Evolutionary conservation across 1,140 invertebrate species (phyloP).

Genomic region (Anoplolepis gracilipes): DNA sequence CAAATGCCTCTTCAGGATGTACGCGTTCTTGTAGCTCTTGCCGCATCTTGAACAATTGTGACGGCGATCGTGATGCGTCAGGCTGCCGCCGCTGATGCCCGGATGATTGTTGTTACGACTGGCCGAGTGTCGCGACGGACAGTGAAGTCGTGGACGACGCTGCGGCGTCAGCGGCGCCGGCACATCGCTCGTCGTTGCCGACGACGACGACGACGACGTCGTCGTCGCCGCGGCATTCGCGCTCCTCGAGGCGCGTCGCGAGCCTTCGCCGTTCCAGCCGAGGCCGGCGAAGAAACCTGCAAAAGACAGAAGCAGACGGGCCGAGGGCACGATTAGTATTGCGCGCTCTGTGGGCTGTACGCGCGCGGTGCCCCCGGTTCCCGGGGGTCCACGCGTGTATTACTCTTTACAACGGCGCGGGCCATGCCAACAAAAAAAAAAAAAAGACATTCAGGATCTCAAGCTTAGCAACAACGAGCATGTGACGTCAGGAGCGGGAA

Average conservation of each 20-base stretch:
- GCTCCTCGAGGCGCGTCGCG: slow-evolving; percentile 37
- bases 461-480: slow-evolving; percentile 86
- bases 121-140: slow-evolving; percentile 76
- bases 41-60: slow-evolving; percentile 85
- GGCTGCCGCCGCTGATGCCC: slow-evolving; percentile 63
- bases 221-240: slow-evolving; percentile 77
- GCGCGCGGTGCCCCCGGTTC: neutral
- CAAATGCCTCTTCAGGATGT: slow-evolving; percentile 84
- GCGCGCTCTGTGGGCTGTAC: neutral
- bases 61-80: slow-evolving; percentile 78
- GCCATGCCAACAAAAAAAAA: slow-evolving; percentile 77
- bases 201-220: slow-evolving; percentile 73
- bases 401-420: slow-evolving; percentile 74
- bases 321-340: slow-evolving; percentile 64
- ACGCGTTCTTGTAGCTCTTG: slow-evolving; percentile 85
- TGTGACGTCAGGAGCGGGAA: slow-evolving; percentile 67
- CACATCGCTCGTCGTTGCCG: slow-evolving; percentile 65
- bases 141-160: slow-evolving; percentile 80
- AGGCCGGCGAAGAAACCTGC: slow-evolving; percentile 82
- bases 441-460: slow-evolving; percentile 83
- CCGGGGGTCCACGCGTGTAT: slow-evolving; percentile 22
- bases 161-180: slow-evolving; percentile 82
- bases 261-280: slow-evolving; percentile 79
- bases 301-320: slow-evolving; percentile 71
- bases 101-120: slow-evolving; percentile 80